phyloP scores from a whole-genome alignment of 2,888 invertebrate species.

The Oxytorus armatus region DNA sequence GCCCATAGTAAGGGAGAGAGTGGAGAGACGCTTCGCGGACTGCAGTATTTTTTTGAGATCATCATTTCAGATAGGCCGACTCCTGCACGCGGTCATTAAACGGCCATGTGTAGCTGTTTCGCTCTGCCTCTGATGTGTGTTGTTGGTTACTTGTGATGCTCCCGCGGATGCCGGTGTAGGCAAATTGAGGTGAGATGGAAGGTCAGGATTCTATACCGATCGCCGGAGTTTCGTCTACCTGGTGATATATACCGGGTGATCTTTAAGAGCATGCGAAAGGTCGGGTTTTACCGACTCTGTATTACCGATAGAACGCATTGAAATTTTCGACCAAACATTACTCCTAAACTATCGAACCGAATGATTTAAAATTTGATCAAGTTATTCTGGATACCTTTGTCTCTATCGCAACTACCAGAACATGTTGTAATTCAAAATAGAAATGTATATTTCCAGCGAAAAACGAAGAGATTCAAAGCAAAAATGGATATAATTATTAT shows the following conservation, averaged over 20 bases:
- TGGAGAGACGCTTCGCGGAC: slow-evolving; percentile 49
- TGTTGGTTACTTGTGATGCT: slow-evolving; percentile 70
- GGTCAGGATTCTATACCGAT: slow-evolving; percentile 81
- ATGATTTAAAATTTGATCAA: no score
- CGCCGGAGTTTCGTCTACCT: slow-evolving; percentile 72
- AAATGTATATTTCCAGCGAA: no score
- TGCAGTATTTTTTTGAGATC: slow-evolving; percentile 81
- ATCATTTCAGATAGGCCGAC: slow-evolving; percentile 84
- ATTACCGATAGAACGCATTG: neutral
- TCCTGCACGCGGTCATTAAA: slow-evolving; percentile 69
- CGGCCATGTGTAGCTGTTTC: slow-evolving; percentile 61
- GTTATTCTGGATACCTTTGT: no score
- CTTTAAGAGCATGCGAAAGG: slow-evolving; percentile 67
- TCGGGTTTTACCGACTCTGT: neutral
- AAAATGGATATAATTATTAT: no score
- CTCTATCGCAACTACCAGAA: no score
- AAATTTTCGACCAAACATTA: no score
- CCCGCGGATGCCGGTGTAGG: slow-evolving; percentile 82
- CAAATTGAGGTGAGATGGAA: slow-evolving; percentile 84
- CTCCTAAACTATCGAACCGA: no score
- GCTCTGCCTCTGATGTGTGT: slow-evolving; percentile 53
- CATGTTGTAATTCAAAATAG: no score
- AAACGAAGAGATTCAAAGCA: no score
- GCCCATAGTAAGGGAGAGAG: slow-evolving; percentile 20
- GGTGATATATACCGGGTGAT: slow-evolving; percentile 76